Evolutionary conservation across 2,797 vertebrate genomes (phyloP).

Genomic region (Siniperca scherzeri): DNA sequence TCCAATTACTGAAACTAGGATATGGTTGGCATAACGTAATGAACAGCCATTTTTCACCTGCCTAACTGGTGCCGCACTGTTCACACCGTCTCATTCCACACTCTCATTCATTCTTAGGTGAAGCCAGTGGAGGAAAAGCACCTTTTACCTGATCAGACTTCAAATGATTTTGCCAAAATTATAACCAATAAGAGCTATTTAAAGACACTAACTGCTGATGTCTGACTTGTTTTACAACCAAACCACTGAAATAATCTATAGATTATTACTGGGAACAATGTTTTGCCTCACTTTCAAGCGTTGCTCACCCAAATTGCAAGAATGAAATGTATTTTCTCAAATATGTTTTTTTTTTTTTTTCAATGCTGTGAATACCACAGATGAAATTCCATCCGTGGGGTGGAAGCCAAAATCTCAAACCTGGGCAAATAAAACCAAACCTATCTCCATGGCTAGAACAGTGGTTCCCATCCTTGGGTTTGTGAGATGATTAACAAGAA

Average conservation of each 20-base stretch:
- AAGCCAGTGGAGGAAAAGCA: conserved; percentile 14
- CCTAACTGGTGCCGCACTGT: conserved; percentile 55
- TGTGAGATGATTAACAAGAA: not conserved
- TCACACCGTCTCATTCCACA: conserved; percentile 21
- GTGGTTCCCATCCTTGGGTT: not conserved
- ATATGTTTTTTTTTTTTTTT: no score
- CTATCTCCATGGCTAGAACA: not conserved
- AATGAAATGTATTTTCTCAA: not conserved
- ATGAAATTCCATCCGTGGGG: not conserved
- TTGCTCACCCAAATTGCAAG: not conserved
- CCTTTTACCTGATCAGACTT: not conserved
- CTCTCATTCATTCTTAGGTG: conserved; percentile 21
- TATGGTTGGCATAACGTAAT: conserved; percentile 77
- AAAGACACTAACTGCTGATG: not conserved
- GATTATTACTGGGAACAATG: no score
- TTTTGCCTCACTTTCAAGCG: not conserved
- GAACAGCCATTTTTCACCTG: conserved; percentile 79
- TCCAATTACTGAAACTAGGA: conserved; percentile 73
- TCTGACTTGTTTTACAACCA: not conserved
- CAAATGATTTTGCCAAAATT: not conserved
- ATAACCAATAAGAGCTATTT: not conserved
- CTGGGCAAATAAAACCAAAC: not conserved
- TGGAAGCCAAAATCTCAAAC: not conserved
- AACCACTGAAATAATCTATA: not conserved
- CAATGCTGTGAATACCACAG: not conserved